phyloP scores from a whole-genome alignment of 2,797 vertebrate species.

The Melopsittacus undulatus region DNA sequence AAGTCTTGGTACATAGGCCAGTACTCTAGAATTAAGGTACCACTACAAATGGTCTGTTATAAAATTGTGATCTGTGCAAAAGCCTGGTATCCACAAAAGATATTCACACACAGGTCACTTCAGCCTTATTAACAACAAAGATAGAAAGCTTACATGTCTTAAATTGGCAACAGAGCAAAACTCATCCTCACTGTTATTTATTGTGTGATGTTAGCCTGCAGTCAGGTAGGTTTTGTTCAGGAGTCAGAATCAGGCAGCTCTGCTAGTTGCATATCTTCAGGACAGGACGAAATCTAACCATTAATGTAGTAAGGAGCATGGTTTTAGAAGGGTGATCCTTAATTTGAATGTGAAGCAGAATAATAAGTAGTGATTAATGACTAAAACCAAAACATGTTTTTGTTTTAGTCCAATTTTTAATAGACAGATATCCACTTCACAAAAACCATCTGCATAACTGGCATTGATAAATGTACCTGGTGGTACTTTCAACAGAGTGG shows the following conservation, averaged over 20 bases:
- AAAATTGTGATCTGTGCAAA: not conserved
- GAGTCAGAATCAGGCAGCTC: not conserved
- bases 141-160: not conserved
- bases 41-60: not conserved
- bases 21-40: not conserved
- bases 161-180: not conserved
- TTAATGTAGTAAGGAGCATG: not conserved
- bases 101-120: not conserved
- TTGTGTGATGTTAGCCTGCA: not conserved
- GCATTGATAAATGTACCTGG: too few species aligned
- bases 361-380: not conserved
- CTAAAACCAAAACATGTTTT: not conserved
- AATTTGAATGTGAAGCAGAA: not conserved
- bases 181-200: not conserved
- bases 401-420: not conserved
- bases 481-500: not conserved
- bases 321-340: not conserved
- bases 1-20: not conserved
- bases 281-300: not conserved
- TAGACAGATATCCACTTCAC: not conserved
- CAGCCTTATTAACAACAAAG: not conserved
- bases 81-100: not conserved
- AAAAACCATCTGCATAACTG: not conserved
- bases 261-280: rapidly evolving
- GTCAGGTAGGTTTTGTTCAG: not conserved